These are phyloP conservation scores for Elanus axillaris DNA, from an alignment of 2,113 vertebrate species.

Conservation along the genomic window DNA sequence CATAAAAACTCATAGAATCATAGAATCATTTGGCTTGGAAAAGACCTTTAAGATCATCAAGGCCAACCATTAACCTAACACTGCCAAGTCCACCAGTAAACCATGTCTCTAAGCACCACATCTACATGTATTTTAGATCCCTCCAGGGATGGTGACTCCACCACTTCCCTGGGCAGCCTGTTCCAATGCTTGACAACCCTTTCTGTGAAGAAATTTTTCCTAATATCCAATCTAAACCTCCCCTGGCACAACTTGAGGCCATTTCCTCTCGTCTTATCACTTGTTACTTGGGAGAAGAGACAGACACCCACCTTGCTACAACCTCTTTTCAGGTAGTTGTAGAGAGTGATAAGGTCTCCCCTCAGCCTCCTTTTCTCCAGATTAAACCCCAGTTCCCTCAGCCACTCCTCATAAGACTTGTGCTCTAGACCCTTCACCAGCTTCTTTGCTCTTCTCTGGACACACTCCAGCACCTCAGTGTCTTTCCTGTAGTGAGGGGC, in stretches of 20 bases:
- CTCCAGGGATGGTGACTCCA: not conserved
- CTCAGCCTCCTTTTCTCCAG: not conserved
- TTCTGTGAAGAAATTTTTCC: not conserved
- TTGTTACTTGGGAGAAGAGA: not conserved
- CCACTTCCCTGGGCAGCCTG: not conserved
- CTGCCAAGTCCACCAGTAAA: not conserved
- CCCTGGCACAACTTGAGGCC: not conserved
- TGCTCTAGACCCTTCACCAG: not conserved
- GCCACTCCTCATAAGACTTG: rapidly evolving
- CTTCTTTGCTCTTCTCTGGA: not conserved
- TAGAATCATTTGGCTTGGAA: not conserved
- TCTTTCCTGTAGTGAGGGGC: not conserved
- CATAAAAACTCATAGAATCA: not conserved
- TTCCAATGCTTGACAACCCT: not conserved
- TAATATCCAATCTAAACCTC: not conserved
- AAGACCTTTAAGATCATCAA: not conserved
- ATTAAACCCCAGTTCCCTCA: not conserved
- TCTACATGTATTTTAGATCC: not conserved
- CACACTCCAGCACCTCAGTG: rapidly evolving
- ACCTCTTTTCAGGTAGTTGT: not conserved
- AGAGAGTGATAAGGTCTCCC: not conserved
- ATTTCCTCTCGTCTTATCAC: not conserved
- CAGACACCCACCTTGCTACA: rapidly evolving
- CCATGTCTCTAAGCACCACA: not conserved
- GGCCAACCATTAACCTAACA: not conserved